These are phyloP conservation scores for Morbakka virulenta DNA, from an alignment of 30 jellyfish, hydroid and myxozoan genomes.

Conservation along the genomic window DNA sequence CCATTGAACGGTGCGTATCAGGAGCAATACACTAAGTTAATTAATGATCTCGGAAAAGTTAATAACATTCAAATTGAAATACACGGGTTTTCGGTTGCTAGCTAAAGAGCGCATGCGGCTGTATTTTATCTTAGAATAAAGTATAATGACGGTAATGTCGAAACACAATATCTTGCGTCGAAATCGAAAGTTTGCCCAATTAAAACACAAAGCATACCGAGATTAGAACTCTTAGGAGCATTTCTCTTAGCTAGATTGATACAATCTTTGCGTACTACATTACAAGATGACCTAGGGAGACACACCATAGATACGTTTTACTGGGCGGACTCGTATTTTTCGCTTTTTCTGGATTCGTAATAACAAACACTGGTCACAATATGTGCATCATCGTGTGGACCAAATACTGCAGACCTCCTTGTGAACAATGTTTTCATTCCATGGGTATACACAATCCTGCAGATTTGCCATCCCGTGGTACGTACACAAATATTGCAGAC, in stretches of 20 bases:
- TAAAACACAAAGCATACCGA: slow-evolving; percentile 49
- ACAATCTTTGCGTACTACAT: background rate
- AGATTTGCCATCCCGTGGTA: slow-evolving; percentile 46
- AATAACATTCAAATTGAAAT: slow-evolving; percentile 35
- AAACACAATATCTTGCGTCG: slow-evolving; percentile 39
- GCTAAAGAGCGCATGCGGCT: slow-evolving; percentile 46
- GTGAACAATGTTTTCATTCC: slow-evolving; percentile 42
- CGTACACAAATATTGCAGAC: background rate
- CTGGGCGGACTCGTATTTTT: slow-evolving; percentile 67
- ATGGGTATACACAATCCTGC: slow-evolving; percentile 44
- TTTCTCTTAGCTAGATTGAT: slow-evolving; percentile 33
- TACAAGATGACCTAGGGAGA: slow-evolving; percentile 20
- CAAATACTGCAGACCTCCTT: slow-evolving; percentile 22
- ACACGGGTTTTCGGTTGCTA: slow-evolving; percentile 75
- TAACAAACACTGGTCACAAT: slow-evolving; percentile 47
- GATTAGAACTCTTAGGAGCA: slow-evolving; percentile 79
- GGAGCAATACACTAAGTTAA: too few relatives aligned
- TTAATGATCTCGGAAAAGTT: too few relatives aligned
- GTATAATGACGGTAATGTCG: slow-evolving; percentile 38
- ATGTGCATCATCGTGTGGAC: slow-evolving; percentile 33
- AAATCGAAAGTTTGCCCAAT: slow-evolving; percentile 73
- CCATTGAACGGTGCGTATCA: too few relatives aligned
- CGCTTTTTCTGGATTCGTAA: slow-evolving; percentile 68
- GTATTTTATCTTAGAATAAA: slow-evolving; percentile 58
- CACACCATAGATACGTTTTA: slow-evolving; percentile 22